phyloP scores from a whole-genome alignment of 2,113 vertebrate species.

The Megaleporinus macrocephalus region DNA sequence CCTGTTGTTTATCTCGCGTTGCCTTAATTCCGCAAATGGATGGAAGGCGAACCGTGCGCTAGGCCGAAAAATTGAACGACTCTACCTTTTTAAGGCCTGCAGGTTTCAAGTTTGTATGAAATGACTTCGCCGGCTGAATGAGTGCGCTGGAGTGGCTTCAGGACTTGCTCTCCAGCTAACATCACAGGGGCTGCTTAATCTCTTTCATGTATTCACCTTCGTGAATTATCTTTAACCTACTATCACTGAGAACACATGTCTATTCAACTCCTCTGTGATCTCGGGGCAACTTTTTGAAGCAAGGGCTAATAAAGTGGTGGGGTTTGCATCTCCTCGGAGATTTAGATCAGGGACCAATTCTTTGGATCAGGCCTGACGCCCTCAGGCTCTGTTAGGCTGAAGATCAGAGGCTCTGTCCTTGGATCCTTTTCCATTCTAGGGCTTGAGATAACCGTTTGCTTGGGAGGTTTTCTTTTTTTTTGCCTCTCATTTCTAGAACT shows the following conservation, averaged over 20 bases:
- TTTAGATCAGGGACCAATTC: slow-evolving; percentile 21
- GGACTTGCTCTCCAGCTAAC: slow-evolving; percentile 1
- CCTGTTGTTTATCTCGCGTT: neutral
- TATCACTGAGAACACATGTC: slow-evolving; percentile 43
- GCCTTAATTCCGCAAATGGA: neutral
- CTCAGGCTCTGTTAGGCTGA: slow-evolving; percentile 36
- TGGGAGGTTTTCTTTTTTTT: slow-evolving; percentile 29
- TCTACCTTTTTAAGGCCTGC: neutral
- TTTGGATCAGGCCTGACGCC: slow-evolving; percentile 32
- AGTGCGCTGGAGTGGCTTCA: neutral
- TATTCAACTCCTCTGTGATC: slow-evolving; percentile 45
- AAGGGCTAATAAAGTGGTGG: slow-evolving; percentile 30
- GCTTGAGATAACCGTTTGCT: slow-evolving; percentile 36
- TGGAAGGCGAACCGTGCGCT: neutral
- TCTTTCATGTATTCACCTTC: slow-evolving; percentile 16
- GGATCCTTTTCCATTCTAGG: slow-evolving; percentile 34
- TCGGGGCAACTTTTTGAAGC: slow-evolving; percentile 18
- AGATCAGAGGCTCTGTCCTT: slow-evolving; percentile 44
- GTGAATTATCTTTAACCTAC: slow-evolving; percentile 20
- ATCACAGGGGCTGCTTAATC: neutral
- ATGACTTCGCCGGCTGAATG: slow-evolving; percentile 2
- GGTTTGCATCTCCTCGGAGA: slow-evolving; percentile 38
- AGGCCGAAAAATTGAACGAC: neutral
- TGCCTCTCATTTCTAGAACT: slow-evolving; percentile 35
- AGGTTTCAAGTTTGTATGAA: neutral